A percentile compares a stretch with the other conserved stretches of the same genome.
phyloP scores from a whole-genome alignment of 1,140 invertebrate genomes.

The Drosophila triauraria region DNA sequence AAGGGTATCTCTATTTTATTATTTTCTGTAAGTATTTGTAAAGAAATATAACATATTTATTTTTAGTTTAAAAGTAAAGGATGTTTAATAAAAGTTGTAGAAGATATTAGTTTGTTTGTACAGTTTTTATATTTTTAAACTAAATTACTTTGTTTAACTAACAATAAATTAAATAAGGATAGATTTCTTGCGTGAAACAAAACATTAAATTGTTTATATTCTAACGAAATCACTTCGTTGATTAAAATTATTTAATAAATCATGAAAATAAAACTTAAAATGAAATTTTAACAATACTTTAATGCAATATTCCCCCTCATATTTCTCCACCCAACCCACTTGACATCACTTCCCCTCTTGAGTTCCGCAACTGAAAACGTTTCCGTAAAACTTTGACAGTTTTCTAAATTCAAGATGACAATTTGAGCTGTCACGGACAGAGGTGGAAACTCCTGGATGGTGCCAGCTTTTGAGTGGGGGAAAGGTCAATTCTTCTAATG shows the following conservation, averaged over 20 bases:
- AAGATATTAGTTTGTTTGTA: too few species aligned
- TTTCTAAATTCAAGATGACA: constrained; percentile 72
- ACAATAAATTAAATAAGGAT: too few species aligned
- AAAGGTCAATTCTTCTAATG: constrained; percentile 28
- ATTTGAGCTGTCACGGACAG: constrained; percentile 77
- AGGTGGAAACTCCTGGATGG: constrained; percentile 9
- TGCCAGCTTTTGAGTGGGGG: neutral
- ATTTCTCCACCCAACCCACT: neutral
- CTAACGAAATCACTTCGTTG: too few species aligned
- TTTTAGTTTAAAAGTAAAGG: too few species aligned
- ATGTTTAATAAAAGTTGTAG: too few species aligned
- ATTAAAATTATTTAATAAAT: too few species aligned
- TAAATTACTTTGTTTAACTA: too few species aligned
- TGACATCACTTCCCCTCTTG: neutral
- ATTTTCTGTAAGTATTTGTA: too few species aligned
- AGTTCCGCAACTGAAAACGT: constrained; percentile 26
- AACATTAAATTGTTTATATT: too few species aligned
- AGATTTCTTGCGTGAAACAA: too few species aligned
- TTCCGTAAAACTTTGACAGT: constrained; percentile 59
- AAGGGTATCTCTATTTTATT: neutral
- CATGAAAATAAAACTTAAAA: neutral
- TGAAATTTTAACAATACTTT: neutral
- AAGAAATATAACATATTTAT: too few species aligned
- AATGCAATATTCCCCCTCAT: neutral
- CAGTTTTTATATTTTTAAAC: too few species aligned